Evolutionary conservation across 2,888 invertebrate species (phyloP).

Genomic region (Mythimna pallens): DNA sequence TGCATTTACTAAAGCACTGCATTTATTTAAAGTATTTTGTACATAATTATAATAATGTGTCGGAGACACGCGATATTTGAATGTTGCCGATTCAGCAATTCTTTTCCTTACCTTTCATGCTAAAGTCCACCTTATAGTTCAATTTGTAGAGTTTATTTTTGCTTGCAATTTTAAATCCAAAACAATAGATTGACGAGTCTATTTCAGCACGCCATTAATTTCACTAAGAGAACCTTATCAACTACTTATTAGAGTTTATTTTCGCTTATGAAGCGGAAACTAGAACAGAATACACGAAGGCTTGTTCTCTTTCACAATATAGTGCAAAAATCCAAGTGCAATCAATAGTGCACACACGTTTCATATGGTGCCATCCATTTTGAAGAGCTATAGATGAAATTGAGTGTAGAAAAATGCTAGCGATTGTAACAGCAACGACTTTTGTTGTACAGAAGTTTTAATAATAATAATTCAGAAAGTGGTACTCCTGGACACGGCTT

Average conservation of each 20-base stretch:
- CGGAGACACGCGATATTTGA: conserved; percentile 39
- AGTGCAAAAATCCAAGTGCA: conserved; percentile 37
- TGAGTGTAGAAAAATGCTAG: conserved; percentile 17
- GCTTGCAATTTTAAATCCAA: not conserved
- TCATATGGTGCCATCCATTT: conserved; percentile 29
- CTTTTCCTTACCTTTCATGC: not conserved
- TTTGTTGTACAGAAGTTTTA: not conserved
- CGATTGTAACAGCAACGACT: not conserved
- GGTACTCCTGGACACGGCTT: too few species aligned
- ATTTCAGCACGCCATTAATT: not conserved
- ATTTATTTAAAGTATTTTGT: conserved; percentile 22
- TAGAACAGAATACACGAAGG: conserved; percentile 5
- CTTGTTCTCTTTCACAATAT: conserved; percentile 28
- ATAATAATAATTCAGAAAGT: too few species aligned
- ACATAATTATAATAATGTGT: conserved; percentile 40
- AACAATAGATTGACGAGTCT: conserved; percentile 2
- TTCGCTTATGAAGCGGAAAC: conserved; percentile 8
- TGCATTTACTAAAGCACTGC: conserved; percentile 1
- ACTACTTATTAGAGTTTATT: not conserved
- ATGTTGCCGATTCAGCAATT: conserved; percentile 22
- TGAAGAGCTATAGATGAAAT: conserved; percentile 30
- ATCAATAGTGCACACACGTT: conserved; percentile 52
- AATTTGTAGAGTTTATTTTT: conserved; percentile 8
- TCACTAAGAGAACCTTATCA: not conserved
- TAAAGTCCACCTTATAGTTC: not conserved